Conservation (phyloP, 2,888 invertebrate genomes). For the Melanostoma scalare region DNA sequence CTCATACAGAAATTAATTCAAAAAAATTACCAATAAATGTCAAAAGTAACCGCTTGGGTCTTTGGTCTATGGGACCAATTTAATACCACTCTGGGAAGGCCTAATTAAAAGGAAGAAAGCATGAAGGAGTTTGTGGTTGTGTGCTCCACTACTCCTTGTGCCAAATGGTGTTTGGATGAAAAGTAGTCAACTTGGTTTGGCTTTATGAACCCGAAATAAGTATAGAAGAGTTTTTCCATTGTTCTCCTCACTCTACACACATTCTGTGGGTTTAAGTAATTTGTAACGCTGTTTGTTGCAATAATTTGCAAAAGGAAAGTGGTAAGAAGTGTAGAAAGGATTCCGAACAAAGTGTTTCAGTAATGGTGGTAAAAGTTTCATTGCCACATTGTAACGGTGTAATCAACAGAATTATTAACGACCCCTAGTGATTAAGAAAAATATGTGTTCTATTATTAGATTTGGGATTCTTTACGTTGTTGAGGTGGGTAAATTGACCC, state of each 20-base stretch:
- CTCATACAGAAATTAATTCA: constrained; percentile 8
- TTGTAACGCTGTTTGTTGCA: neutral
- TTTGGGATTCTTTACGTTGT: neutral
- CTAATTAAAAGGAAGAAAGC: constrained; percentile 17
- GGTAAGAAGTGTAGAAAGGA: constrained; percentile 10
- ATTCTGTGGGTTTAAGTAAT: neutral
- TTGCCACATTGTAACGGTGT: constrained; percentile 10
- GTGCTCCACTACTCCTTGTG: constrained; percentile 10
- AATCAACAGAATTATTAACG: constrained; percentile 16
- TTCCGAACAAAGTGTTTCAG: constrained; percentile 25
- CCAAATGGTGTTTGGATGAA: neutral
- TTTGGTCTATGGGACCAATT: constrained; percentile 4
- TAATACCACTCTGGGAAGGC: constrained; percentile 4
- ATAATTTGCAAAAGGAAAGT: neutral
- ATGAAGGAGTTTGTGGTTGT: neutral
- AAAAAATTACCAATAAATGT: constrained; percentile 16
- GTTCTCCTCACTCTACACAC: neutral
- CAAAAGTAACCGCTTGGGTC: constrained; percentile 13
- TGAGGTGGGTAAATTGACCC: too few relatives aligned
- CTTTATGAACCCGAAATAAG: neutral
- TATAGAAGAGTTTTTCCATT: neutral
- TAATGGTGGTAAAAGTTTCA: constrained; percentile 29
- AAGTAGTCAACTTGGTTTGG: neutral
- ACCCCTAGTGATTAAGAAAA: constrained; percentile 17
- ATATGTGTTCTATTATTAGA: constrained; percentile 12